phyloP scores from a whole-genome alignment of 2,113 vertebrate species.

The Tamias sibiricus region DNA sequence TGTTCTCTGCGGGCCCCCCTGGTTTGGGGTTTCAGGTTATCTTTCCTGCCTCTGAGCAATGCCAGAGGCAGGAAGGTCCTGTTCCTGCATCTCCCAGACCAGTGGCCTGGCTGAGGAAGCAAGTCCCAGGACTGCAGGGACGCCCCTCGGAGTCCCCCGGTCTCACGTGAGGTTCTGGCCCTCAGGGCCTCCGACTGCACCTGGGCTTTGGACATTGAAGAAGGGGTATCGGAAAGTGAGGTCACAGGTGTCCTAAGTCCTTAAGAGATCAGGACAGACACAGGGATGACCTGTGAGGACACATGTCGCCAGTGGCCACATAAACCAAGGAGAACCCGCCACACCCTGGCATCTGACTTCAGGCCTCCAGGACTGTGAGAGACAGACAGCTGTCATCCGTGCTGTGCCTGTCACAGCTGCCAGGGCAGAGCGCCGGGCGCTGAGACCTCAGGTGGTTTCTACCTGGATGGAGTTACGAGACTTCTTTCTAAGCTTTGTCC shows the following conservation, averaged over 20 bases:
- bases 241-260: neutral
- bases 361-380: neutral
- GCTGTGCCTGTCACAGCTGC: fast-evolving
- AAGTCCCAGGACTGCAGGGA: neutral
- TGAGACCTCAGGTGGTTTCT: too few relatives aligned
- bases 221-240: neutral
- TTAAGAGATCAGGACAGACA: neutral
- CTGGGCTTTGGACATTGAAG: neutral
- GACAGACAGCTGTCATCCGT: neutral
- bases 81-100: too few relatives aligned
- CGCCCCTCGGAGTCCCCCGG: fast-evolving
- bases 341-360: neutral
- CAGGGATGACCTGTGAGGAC: neutral
- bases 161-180: fast-evolving
- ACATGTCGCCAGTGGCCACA: too few relatives aligned
- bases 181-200: fast-evolving
- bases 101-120: fast-evolving
- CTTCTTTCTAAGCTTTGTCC: neutral
- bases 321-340: neutral
- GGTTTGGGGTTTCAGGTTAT: neutral
- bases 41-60: neutral
- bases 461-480: fast-evolving
- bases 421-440: neutral
- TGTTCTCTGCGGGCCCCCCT: fast-evolving
- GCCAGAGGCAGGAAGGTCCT: neutral